phyloP scores from a whole-genome alignment of 2,113 vertebrate genomes.

The Bothrops jararaca region DNA sequence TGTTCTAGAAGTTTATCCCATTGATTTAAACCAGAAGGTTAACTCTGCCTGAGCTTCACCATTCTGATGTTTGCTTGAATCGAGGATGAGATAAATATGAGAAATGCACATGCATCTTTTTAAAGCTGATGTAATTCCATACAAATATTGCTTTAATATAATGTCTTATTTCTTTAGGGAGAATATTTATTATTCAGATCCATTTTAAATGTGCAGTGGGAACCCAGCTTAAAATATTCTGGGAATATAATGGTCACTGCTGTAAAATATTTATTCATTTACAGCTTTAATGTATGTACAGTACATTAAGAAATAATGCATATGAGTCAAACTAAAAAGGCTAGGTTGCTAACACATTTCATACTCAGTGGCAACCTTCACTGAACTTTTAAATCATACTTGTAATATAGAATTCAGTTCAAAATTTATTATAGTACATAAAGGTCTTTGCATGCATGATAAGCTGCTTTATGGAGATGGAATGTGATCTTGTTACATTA shows the following conservation, averaged over 20 bases:
- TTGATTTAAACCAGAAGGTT: background rate
- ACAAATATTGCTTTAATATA: conserved; percentile 24
- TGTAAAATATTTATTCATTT: conserved; percentile 33
- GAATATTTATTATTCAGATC: conserved; percentile 16
- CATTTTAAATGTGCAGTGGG: conserved; percentile 10
- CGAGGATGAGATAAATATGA: background rate
- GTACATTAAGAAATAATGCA: conserved; percentile 18
- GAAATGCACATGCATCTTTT: conserved; percentile 5
- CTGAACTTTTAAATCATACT: conserved; percentile 36
- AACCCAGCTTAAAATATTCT: conserved; percentile 21
- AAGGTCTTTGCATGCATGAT: conserved; percentile 29
- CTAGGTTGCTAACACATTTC: conserved; percentile 17
- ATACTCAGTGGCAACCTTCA: conserved; percentile 21
- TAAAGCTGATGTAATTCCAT: conserved; percentile 3
- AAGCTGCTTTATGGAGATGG: conserved; percentile 16
- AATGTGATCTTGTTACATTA: conserved; percentile 2
- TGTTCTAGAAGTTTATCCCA: background rate
- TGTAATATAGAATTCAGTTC: conserved; percentile 7
- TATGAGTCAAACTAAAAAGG: conserved; percentile 13
- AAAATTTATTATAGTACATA: conserved; percentile 24
- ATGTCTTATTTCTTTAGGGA: conserved; percentile 9
- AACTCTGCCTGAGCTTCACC: background rate
- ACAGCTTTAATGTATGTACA: background rate
- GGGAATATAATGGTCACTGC: conserved; percentile 19
- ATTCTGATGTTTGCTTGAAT: background rate